A percentile compares a stretch with the other conserved stretches of the same genome.
phyloP scores from a whole-genome alignment of 2,797 vertebrate genomes.

The Melanotaenia pygmaea region DNA sequence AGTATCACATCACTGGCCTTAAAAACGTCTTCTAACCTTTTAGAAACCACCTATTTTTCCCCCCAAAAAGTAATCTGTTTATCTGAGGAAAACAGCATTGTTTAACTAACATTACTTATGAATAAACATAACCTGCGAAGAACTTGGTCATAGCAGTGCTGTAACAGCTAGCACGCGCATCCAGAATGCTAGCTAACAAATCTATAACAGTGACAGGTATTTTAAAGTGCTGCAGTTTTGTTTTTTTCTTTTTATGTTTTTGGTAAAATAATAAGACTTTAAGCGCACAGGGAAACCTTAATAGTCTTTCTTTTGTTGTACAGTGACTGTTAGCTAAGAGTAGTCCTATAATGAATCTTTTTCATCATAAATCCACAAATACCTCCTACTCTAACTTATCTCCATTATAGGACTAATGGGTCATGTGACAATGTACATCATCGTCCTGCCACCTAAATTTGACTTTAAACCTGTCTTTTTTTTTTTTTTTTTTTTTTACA shows the following conservation, averaged over 20 bases:
- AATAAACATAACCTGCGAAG: not conserved
- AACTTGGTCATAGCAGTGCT: not conserved
- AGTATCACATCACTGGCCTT: too few species aligned
- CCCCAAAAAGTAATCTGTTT: not conserved
- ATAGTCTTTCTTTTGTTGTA: constrained; percentile 35
- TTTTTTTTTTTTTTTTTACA: not conserved
- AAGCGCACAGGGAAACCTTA: constrained; percentile 53
- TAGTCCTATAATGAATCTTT: constrained; percentile 17
- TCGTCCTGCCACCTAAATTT: constrained; percentile 5
- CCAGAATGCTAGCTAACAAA: not conserved
- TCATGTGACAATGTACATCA: constrained; percentile 6
- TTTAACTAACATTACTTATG: not conserved
- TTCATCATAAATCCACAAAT: constrained; percentile 28
- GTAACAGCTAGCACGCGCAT: not conserved
- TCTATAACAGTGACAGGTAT: not conserved
- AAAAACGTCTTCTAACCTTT: too few species aligned
- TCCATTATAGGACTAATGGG: constrained; percentile 21
- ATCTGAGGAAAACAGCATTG: not conserved
- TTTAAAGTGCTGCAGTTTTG: not conserved
- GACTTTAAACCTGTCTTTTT: not conserved
- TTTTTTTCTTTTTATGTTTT: not conserved
- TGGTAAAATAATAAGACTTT: constrained; percentile 2
- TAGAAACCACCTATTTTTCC: too few species aligned
- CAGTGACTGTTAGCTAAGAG: constrained; percentile 24
- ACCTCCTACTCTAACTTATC: constrained; percentile 14